These are phyloP conservation scores for Lerista edwardsae DNA, from an alignment of 2,797 vertebrate species.

Conservation along the genomic window DNA sequence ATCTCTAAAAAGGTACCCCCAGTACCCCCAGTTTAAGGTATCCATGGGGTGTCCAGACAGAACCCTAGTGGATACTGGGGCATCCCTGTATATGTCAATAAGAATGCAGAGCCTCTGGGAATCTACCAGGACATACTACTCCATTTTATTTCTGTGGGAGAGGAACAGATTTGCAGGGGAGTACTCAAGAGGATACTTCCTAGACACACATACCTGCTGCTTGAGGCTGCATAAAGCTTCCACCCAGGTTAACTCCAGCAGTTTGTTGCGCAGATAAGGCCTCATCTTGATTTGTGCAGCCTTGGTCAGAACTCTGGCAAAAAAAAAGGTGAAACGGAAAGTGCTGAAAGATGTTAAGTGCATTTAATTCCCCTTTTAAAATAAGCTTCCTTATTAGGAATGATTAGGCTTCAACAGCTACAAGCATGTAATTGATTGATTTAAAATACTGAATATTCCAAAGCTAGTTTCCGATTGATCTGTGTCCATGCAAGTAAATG, in stretches of 20 bases:
- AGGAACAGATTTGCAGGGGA: not conserved
- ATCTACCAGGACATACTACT: not conserved
- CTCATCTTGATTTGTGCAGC: constrained; percentile 83
- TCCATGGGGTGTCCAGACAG: no score
- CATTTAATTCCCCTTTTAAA: not conserved
- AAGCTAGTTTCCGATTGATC: not conserved
- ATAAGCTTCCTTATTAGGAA: not conserved
- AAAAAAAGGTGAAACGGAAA: constrained; percentile 37
- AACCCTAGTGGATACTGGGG: no score
- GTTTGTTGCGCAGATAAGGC: constrained; percentile 91
- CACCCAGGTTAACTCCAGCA: constrained; percentile 92
- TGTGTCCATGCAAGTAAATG: not conserved
- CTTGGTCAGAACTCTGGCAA: constrained; percentile 86
- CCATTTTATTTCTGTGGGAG: not conserved
- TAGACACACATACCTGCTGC: constrained; percentile 85
- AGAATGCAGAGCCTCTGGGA: no score
- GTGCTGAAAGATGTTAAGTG: constrained; percentile 36
- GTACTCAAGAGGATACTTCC: constrained; percentile 22
- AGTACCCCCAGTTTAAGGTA: no score
- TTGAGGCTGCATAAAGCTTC: constrained; percentile 92
- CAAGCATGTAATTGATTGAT: not conserved
- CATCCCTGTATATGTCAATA: no score
- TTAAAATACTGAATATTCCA: not conserved
- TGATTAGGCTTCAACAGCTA: not conserved
- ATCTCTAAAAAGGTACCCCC: no score